Conservation (phyloP, 2,888 invertebrate species). For the Lymantria dispar region DNA sequence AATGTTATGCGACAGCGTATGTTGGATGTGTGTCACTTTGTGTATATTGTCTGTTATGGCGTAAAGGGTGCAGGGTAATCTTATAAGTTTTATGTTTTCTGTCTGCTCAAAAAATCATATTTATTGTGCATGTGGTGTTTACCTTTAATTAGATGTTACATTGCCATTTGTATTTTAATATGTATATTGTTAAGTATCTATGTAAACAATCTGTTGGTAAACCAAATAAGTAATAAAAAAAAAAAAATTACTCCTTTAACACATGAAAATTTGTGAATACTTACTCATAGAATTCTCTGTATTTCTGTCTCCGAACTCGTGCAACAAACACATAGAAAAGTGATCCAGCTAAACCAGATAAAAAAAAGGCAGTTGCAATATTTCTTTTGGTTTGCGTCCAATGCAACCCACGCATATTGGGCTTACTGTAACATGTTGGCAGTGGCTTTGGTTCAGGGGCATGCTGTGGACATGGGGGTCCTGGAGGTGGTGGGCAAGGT, state of each 20-base stretch:
- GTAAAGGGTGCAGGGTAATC: too few relatives aligned
- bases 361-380: constrained; percentile 70
- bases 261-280: constrained; percentile 23
- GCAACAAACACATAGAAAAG: constrained; percentile 73
- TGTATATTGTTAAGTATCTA: too few relatives aligned
- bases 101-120: too few relatives aligned
- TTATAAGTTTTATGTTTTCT: too few relatives aligned
- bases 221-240: too few relatives aligned
- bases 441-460: constrained; percentile 51
- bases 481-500: constrained; percentile 50
- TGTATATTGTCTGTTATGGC: too few relatives aligned
- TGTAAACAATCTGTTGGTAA: too few relatives aligned
- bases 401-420: constrained; percentile 87
- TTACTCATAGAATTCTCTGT: constrained; percentile 91
- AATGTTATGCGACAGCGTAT: too few relatives aligned
- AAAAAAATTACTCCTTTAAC: background rate
- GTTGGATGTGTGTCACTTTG: too few relatives aligned
- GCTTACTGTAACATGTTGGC: constrained; percentile 64
- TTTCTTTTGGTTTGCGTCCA: constrained; percentile 82
- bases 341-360: constrained; percentile 61
- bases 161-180: too few relatives aligned
- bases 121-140: too few relatives aligned
- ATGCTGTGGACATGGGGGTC: constrained; percentile 45
- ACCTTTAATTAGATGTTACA: too few relatives aligned
- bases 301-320: constrained; percentile 80